These are phyloP conservation scores for Stratiomys singularior DNA, from an alignment of 2,888 invertebrate species.

Conservation along the genomic window DNA sequence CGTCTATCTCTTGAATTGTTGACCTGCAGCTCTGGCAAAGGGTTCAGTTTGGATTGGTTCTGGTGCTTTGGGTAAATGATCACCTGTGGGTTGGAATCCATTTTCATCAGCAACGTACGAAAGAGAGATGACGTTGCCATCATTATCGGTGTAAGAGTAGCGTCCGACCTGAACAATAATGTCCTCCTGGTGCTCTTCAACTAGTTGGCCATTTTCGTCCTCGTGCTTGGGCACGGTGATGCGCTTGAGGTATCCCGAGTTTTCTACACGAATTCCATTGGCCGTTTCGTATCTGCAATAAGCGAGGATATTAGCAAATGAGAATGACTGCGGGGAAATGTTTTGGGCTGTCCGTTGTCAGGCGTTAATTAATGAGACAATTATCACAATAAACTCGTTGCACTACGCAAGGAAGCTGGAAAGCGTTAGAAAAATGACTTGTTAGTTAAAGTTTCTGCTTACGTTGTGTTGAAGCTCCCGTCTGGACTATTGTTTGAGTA, in stretches of 20 bases:
- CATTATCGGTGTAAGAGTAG: slow-evolving; percentile 77
- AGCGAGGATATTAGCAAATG: not conserved
- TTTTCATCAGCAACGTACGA: slow-evolving; percentile 78
- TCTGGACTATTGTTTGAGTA: slow-evolving; percentile 65
- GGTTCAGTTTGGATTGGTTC: slow-evolving; percentile 54
- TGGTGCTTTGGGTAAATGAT: slow-evolving; percentile 71
- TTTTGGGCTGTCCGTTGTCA: no score
- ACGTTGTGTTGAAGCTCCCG: slow-evolving; percentile 68
- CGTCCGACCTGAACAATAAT: slow-evolving; percentile 74
- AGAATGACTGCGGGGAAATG: no score
- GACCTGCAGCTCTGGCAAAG: not conserved
- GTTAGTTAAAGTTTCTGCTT: no score
- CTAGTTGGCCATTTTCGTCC: slow-evolving; percentile 64
- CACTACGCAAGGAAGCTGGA: no score
- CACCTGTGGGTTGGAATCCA: slow-evolving; percentile 75
- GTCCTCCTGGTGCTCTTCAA: slow-evolving; percentile 69
- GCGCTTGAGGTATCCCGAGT: slow-evolving; percentile 76
- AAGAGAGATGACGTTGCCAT: slow-evolving; percentile 74
- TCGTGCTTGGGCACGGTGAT: slow-evolving; percentile 66
- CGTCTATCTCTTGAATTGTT: not conserved
- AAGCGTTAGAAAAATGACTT: no score
- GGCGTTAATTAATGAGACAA: no score
- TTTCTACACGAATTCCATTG: slow-evolving; percentile 81
- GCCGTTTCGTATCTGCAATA: slow-evolving; percentile 77
- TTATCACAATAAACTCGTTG: no score